These are phyloP conservation scores for Cylloceria caligata DNA, from an alignment of 2,888 invertebrate genomes.

Conservation along the genomic window DNA sequence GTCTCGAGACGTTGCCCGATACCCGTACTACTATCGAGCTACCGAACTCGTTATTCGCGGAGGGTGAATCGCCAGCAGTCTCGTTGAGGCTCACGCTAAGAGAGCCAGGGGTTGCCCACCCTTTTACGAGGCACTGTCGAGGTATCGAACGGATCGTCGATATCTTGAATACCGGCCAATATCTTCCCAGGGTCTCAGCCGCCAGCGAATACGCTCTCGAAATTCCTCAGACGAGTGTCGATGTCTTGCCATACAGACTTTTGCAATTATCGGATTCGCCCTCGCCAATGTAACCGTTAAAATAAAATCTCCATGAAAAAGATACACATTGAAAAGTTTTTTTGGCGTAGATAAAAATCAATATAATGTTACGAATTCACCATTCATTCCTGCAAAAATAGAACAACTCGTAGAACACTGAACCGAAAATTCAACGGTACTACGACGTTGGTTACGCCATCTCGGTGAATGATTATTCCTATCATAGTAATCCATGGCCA, in stretches of 20 bases:
- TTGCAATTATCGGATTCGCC: neutral
- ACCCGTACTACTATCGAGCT: slow-evolving; percentile 34
- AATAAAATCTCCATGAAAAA: neutral
- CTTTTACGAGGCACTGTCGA: slow-evolving; percentile 33
- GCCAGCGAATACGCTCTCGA: neutral
- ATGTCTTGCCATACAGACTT: slow-evolving; percentile 13
- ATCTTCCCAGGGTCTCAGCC: slow-evolving; percentile 13
- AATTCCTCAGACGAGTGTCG: neutral
- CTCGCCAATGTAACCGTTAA: neutral
- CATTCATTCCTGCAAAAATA: no score
- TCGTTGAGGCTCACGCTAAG: slow-evolving; percentile 22
- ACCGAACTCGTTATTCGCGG: slow-evolving; percentile 58
- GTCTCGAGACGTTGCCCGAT: slow-evolving; percentile 56
- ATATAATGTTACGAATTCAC: neutral
- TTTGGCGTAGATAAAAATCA: neutral
- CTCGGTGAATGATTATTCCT: no score
- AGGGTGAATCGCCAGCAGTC: slow-evolving; percentile 20
- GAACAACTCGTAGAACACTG: no score
- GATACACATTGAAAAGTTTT: neutral
- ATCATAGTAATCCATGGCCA: no score
- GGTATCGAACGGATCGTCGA: slow-evolving; percentile 45
- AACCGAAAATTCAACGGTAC: no score
- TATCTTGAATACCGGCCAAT: slow-evolving; percentile 56
- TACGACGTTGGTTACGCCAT: no score
- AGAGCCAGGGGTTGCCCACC: slow-evolving; percentile 20